Evolutionary conservation across 2,888 invertebrate genomes (phyloP), one percentile per base, ranked within the genome.

Genomic region (Patella caerulea): DNA sequence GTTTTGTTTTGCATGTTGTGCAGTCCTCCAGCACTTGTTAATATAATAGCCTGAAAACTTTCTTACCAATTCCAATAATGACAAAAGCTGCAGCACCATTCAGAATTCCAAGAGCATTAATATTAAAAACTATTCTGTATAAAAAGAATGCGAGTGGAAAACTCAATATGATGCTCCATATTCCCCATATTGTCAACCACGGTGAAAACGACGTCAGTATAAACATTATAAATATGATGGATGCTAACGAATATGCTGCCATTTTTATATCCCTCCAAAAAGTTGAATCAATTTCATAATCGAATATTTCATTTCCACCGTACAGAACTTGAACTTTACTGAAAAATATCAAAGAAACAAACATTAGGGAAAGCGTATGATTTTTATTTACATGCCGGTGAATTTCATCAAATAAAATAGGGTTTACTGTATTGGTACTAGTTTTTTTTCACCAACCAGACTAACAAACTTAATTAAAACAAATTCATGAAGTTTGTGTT

Each of bases 21-120:
- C 45, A 1, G 7, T 45, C 9, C 45, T 45, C 45, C 45, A 9
- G 1, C 5, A 5, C 34, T 34, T 7, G 4, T 34, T 7, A 9
- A 45, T 45, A 45, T 45, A 45, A 45, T 45, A 45, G 45, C 9
- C 7, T 45, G 45, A 45, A 45, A 45, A 45, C 9, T 9, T 45
- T 45, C 88, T 84, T 80, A 90, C 90, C 90, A 56, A 90, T 90
- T n/a, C 90, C 90, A 79, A 90, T 88, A 65, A 90, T 89, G 53
- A 90, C 87, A 83, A 90, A 90, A 2, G 89, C 89, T 29, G 90
- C 89, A 17, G 88, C 90, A 53, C 90, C 90, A 81, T 89, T 90
- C 19, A 90, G 84, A 19, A 90, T 89, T 9, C 90, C 90, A 14
- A 90, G 82, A 2, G 85, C 85, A 14, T 84, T 78, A 52, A 89